Evolutionary conservation across 2,113 vertebrate species (phyloP).

Genomic region (Piliocolobus tephrosceles): DNA sequence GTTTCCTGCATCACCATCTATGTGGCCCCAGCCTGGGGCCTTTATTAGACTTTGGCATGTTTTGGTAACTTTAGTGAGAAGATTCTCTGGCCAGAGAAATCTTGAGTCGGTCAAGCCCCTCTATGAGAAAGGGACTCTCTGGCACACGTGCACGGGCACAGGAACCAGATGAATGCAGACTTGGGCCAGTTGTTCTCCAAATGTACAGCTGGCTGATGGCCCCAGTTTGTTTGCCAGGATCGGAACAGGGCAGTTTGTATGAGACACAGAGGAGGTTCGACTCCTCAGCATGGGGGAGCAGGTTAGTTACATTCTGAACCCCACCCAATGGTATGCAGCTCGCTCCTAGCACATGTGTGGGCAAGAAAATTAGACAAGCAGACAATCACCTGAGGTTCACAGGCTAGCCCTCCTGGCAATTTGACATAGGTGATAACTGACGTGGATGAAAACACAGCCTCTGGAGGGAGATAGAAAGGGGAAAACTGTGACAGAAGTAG

Average conservation of each 20-base stretch:
- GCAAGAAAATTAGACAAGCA: not conserved
- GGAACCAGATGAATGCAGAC: not conserved
- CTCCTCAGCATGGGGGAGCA: not conserved
- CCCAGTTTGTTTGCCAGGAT: not conserved
- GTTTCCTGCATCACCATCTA: not conserved
- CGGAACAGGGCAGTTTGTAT: not conserved
- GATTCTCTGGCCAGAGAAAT: not conserved
- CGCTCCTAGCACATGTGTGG: not conserved
- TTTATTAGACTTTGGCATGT: not conserved
- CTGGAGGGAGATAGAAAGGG: not conserved
- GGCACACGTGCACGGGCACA: not conserved
- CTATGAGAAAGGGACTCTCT: not conserved
- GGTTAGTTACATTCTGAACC: not conserved
- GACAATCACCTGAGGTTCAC: not conserved
- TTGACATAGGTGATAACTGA: not conserved
- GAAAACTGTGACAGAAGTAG: too few relatives aligned
- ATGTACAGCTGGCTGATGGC: not conserved
- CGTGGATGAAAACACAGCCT: not conserved
- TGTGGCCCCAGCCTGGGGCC: not conserved
- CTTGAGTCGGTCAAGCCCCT: not conserved
- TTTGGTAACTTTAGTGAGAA: not conserved
- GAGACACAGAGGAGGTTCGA: not conserved
- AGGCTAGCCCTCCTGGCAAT: not conserved
- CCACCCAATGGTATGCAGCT: fast-evolving
- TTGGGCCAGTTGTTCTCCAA: constrained; percentile 13